phyloP scores from a whole-genome alignment of 35 echinoderm and acorn worm genomes.

The Patiria miniata region DNA sequence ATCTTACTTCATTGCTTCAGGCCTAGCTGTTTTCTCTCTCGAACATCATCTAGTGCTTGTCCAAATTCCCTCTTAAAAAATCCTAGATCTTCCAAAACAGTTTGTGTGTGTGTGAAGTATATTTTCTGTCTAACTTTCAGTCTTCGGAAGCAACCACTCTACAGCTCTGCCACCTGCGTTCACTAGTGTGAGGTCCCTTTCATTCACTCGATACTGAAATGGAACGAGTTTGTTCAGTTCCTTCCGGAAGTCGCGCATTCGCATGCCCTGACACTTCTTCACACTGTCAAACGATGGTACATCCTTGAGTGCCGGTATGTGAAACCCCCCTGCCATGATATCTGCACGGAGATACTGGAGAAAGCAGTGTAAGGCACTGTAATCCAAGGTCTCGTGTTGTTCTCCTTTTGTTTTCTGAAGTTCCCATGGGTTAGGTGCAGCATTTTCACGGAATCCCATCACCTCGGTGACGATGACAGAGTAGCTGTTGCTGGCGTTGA shows the following conservation, averaged over 20 bases:
- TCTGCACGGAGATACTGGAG: conserved; percentile 40
- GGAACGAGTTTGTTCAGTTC: conserved; percentile 59
- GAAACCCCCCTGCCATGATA: not conserved
- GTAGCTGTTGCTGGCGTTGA: conserved; percentile 45
- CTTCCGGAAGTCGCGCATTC: conserved; percentile 56
- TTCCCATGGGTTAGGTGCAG: not conserved
- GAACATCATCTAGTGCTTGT: too few species aligned
- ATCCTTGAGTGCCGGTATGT: not conserved
- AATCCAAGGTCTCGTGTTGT: not conserved
- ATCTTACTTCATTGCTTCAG: too few species aligned
- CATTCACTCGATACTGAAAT: conserved; percentile 36
- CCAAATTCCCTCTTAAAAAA: too few species aligned
- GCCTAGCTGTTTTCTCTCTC: too few species aligned
- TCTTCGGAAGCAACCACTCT: conserved; percentile 53
- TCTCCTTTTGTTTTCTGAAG: too few species aligned
- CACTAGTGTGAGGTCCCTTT: conserved; percentile 16
- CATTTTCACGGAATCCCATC: not conserved
- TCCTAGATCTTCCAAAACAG: too few species aligned
- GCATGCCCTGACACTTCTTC: conserved; percentile 28
- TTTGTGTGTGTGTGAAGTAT: too few species aligned
- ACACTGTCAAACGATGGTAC: conserved; percentile 6
- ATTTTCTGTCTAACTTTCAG: not conserved
- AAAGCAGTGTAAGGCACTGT: conserved; percentile 48
- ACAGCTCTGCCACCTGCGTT: conserved; percentile 39
- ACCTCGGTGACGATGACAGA: conserved; percentile 52